A percentile compares a stretch with the other conserved stretches of the same genome.
These are phyloP conservation scores for Hylia prasina DNA, from an alignment of 2,113 vertebrate genomes.

Conservation along the genomic window DNA sequence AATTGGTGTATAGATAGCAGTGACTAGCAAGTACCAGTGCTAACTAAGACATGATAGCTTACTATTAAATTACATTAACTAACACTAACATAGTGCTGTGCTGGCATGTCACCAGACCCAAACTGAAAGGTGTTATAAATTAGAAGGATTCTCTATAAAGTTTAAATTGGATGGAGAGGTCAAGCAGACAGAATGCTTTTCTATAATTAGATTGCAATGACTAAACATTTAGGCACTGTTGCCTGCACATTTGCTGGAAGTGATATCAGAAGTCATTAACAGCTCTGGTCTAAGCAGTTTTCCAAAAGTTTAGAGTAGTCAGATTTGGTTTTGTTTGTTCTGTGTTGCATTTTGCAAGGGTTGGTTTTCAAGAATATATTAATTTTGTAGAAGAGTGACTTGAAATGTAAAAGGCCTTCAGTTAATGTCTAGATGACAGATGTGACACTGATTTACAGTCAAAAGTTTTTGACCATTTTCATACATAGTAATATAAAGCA, in stretches of 20 bases:
- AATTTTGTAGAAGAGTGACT: not conserved
- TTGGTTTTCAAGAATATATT: not conserved
- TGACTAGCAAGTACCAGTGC: not conserved
- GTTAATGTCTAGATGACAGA: not conserved
- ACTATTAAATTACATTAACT: not conserved
- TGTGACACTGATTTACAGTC: not conserved
- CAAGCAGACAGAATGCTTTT: not conserved
- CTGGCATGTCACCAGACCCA: not conserved
- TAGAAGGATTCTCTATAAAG: not conserved
- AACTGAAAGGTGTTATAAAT: not conserved
- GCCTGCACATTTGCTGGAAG: not conserved
- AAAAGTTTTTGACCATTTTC: not conserved
- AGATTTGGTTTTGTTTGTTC: not conserved
- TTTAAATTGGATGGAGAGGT: not conserved
- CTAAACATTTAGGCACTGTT: not conserved
- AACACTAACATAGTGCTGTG: not conserved
- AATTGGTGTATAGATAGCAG: not conserved
- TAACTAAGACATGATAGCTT: not conserved
- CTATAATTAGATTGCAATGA: not conserved
- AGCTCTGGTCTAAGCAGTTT: not conserved
- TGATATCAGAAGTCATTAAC: not conserved
- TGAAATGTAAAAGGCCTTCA: not conserved
- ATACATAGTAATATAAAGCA: not conserved
- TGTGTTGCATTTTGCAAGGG: not conserved
- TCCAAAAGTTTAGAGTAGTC: not conserved